A percentile compares a stretch with the other conserved stretches of the same genome.
Evolutionary conservation across 2,113 vertebrate species (phyloP).

Genomic region (Hemiscyllium ocellatum): DNA sequence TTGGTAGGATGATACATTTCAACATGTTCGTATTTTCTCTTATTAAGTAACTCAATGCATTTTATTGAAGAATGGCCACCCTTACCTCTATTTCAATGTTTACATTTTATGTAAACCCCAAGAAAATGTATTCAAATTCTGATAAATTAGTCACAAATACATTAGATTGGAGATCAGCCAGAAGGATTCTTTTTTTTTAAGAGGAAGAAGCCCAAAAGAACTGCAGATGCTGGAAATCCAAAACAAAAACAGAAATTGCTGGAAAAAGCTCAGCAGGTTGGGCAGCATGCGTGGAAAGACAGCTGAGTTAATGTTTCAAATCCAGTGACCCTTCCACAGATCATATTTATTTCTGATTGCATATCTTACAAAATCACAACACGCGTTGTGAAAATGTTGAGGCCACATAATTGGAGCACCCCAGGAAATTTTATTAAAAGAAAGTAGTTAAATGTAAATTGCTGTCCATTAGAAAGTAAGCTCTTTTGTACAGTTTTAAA

Average conservation of each 20-base stretch:
- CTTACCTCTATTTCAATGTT: not conserved
- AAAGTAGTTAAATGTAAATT: not conserved
- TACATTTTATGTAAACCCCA: not conserved
- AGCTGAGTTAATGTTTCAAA: too few relatives aligned
- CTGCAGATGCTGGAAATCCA: too few relatives aligned
- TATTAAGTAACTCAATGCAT: not conserved
- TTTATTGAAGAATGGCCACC: not conserved
- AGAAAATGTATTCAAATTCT: not conserved
- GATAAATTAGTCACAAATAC: not conserved
- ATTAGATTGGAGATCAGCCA: not conserved
- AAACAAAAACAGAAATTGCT: too few relatives aligned
- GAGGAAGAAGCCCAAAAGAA: too few relatives aligned
- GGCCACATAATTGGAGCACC: not conserved
- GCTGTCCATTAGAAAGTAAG: not conserved
- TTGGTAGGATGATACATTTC: not conserved
- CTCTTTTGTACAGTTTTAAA: not conserved
- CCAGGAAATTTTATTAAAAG: not conserved
- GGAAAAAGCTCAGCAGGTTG: too few relatives aligned
- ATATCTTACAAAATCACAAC: not conserved
- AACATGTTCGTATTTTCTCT: not conserved
- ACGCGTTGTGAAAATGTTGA: not conserved
- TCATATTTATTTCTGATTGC: too few relatives aligned
- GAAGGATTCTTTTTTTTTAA: too few relatives aligned
- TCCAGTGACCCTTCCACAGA: too few relatives aligned
- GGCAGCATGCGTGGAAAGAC: too few relatives aligned